A percentile compares a stretch with the other conserved stretches of the same genome.
Evolutionary conservation across 2,888 invertebrate genomes (phyloP).

Genomic region (Drosophila merina): DNA sequence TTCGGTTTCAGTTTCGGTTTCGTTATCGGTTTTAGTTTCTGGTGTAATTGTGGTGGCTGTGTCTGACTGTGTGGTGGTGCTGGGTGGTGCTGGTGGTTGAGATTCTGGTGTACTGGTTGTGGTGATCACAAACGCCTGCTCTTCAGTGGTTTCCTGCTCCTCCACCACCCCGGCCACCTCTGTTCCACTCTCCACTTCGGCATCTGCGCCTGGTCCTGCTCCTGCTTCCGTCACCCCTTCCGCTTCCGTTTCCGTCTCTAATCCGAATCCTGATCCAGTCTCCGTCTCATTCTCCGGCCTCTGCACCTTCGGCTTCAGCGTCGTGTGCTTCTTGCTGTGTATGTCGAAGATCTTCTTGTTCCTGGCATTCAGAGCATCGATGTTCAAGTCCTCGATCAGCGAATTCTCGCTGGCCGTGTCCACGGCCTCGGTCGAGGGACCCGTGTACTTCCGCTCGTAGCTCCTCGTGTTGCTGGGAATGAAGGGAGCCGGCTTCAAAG

Average conservation of each 20-base stretch:
- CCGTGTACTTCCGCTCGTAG: conserved; percentile 82
- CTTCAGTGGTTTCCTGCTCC: conserved; percentile 17
- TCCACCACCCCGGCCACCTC: conserved; percentile 25
- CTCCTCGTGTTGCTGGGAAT: conserved; percentile 81
- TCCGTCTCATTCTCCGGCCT: conserved; percentile 41
- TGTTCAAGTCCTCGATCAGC: conserved; percentile 84
- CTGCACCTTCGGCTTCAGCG: conserved; percentile 76
- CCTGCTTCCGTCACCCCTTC: conserved; percentile 7
- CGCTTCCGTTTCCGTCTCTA: background rate
- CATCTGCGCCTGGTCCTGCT: background rate
- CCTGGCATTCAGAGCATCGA: conserved; percentile 85
- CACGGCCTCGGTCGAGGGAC: conserved; percentile 71
- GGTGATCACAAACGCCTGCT: conserved; percentile 73
- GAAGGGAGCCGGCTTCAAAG: conserved; percentile 80
- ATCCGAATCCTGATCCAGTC: conserved; percentile 17
- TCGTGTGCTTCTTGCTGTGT: conserved; percentile 84
- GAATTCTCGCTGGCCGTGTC: conserved; percentile 76
- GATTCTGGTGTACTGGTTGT: conserved; percentile 69
- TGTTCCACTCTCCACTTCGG: conserved; percentile 10
- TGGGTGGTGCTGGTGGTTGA: conserved; percentile 59
- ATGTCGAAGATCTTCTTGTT: conserved; percentile 85
- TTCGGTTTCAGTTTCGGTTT: conserved; percentile 47
- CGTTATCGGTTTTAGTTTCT: conserved; percentile 37
- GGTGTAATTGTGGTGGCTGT: conserved; percentile 43
- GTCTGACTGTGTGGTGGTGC: conserved; percentile 49